Evolutionary conservation across 1,140 invertebrate species (phyloP).

Genomic region (Cylas formicarius): DNA sequence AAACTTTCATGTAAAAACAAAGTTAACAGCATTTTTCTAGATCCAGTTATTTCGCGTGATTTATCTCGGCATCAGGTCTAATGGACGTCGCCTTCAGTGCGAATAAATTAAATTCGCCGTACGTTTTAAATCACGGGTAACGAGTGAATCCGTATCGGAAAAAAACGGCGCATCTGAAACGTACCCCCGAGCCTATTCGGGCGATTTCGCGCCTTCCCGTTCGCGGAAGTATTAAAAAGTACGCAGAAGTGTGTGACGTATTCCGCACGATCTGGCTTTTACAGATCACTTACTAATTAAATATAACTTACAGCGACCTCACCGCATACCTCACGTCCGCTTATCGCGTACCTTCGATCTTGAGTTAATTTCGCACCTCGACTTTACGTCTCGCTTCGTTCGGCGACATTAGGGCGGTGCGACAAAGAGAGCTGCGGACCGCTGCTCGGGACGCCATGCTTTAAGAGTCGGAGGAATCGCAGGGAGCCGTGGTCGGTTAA

Average conservation of each 20-base stretch:
- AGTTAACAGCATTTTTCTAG: no score
- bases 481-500: constrained; percentile 20
- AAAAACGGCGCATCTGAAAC: no score
- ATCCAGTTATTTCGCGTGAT: no score
- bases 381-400: constrained; percentile 6
- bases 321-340: constrained; percentile 23
- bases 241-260: constrained; percentile 15
- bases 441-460: neutral
- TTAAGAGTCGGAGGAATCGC: constrained; percentile 18
- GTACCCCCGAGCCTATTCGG: no score
- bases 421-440: constrained; percentile 6
- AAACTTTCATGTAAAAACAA: no score
- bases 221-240: constrained; percentile 21
- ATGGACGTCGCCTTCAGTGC: no score
- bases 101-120: no score
- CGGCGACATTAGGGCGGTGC: neutral
- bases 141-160: no score
- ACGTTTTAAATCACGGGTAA: no score
- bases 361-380: constrained; percentile 23
- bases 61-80: no score
- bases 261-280: constrained; percentile 20
- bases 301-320: constrained; percentile 23
- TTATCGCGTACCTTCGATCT: constrained; percentile 25
- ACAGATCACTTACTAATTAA: constrained; percentile 27
- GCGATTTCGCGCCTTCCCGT: no score